Percentiles rank a stretch among this genome's conserved stretches.
Conservation (phyloP, 1,140 invertebrate species). For the Cotesia glomerata region DNA sequence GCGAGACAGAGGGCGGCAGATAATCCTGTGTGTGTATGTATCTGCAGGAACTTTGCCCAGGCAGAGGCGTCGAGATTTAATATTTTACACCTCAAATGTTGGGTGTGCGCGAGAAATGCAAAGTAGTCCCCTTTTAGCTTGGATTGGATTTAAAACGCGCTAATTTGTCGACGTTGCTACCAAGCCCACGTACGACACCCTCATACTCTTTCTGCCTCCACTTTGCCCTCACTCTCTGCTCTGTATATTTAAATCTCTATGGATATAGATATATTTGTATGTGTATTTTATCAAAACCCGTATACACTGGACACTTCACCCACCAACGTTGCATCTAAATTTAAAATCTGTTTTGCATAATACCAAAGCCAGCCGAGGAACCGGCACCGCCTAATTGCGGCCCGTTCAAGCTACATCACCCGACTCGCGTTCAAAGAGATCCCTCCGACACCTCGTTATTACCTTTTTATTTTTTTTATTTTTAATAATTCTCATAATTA, state of each 20-base stretch:
- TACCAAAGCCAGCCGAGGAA: conserved; percentile 41
- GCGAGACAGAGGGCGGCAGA: background rate
- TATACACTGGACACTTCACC: conserved; percentile 34
- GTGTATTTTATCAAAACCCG: conserved; percentile 37
- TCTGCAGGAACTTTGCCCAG: conserved; percentile 27
- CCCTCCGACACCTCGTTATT: conserved; percentile 52
- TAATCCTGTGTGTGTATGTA: background rate
- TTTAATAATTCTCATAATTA: conserved; percentile 48
- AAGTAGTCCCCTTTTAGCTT: conserved; percentile 51
- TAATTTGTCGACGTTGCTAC: conserved; percentile 54
- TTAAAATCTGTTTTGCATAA: conserved; percentile 65
- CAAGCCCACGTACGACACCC: conserved; percentile 29
- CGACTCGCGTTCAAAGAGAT: conserved; percentile 26
- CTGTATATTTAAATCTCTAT: background rate
- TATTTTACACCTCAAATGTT: conserved; percentile 64
- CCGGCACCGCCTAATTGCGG: conserved; percentile 58
- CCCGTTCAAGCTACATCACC: conserved; percentile 48
- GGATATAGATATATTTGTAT: background rate
- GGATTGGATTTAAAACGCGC: conserved; percentile 62
- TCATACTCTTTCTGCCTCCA: conserved; percentile 32
- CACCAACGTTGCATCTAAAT: conserved; percentile 57
- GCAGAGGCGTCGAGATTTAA: conserved; percentile 56
- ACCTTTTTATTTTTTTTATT: conserved; percentile 9
- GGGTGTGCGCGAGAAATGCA: conserved; percentile 55
- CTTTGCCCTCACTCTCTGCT: background rate